Evolutionary conservation across 2,797 vertebrate genomes (phyloP).

Genomic region (Pangasius macronema): DNA sequence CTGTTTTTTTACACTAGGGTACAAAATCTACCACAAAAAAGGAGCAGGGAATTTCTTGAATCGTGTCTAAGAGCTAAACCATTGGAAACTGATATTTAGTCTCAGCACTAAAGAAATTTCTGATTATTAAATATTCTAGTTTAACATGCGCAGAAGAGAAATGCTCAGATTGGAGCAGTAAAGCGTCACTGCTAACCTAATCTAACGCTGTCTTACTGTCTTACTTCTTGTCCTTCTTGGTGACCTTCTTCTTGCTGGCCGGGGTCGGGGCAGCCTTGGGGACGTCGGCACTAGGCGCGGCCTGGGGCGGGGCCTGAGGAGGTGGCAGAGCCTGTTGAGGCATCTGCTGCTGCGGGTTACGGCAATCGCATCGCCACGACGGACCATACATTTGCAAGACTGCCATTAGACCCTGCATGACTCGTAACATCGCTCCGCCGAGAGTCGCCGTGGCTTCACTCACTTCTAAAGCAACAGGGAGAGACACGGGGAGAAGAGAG

Average conservation of each 20-base stretch:
- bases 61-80: background rate
- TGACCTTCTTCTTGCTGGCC: conserved; percentile 86
- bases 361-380: no score
- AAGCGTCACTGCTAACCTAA: conserved; percentile 6
- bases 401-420: no score
- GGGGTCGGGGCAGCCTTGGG: conserved; percentile 66
- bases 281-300: conserved; percentile 50
- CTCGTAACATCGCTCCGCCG: no score
- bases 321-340: conserved; percentile 65
- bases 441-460: conserved; percentile 73
- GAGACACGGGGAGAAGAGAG: background rate
- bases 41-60: background rate
- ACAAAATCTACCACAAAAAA: conserved; percentile 5
- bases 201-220: background rate
- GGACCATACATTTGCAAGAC: no score
- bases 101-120: conserved; percentile 13
- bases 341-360: conserved; percentile 74
- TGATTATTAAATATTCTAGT: conserved; percentile 9
- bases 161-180: conserved; percentile 33
- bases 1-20: background rate
- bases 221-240: conserved; percentile 87
- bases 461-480: conserved; percentile 53
- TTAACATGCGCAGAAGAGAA: conserved; percentile 16
- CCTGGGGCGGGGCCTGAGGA: conserved; percentile 61
- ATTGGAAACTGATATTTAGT: background rate